Evolutionary conservation across 2,113 vertebrate genomes (phyloP).

Genomic region (Hippocampus comes): DNA sequence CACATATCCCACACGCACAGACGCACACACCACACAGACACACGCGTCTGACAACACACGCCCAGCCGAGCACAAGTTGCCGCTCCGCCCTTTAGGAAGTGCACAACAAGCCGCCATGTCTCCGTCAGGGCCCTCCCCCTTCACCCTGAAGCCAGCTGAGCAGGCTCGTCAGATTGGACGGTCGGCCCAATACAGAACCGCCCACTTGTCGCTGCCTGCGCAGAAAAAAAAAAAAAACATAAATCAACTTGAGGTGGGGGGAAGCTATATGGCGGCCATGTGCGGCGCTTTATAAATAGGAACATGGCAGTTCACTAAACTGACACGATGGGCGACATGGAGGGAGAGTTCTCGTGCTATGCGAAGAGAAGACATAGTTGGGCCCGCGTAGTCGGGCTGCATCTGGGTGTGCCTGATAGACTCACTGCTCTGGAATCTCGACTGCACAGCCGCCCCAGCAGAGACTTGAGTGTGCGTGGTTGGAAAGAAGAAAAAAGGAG

Average conservation of each 20-base stretch:
- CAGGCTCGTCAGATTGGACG: constrained; percentile 57
- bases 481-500: constrained; percentile 18
- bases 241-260: constrained; percentile 12
- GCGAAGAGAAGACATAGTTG: neutral
- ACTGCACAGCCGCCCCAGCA: constrained; percentile 41
- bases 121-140: constrained; percentile 43
- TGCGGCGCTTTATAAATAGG: neutral
- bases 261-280: constrained; percentile 30
- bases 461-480: constrained; percentile 14
- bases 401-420: constrained; percentile 64
- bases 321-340: neutral
- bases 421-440: constrained; percentile 74
- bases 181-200: constrained; percentile 1
- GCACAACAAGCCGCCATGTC: constrained; percentile 36
- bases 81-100: constrained; percentile 56
- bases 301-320: constrained; percentile 14
- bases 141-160: constrained; percentile 27
- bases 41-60: constrained; percentile 32
- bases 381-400: constrained; percentile 29
- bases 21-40: constrained; percentile 8
- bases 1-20: neutral
- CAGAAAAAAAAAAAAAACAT: constrained; percentile 58
- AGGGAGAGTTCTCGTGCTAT: constrained; percentile 3
- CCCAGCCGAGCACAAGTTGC: constrained; percentile 34
- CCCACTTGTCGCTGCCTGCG: constrained; percentile 40